Conservation (phyloP, 2,113 vertebrate species). For the Aythya baeri region DNA sequence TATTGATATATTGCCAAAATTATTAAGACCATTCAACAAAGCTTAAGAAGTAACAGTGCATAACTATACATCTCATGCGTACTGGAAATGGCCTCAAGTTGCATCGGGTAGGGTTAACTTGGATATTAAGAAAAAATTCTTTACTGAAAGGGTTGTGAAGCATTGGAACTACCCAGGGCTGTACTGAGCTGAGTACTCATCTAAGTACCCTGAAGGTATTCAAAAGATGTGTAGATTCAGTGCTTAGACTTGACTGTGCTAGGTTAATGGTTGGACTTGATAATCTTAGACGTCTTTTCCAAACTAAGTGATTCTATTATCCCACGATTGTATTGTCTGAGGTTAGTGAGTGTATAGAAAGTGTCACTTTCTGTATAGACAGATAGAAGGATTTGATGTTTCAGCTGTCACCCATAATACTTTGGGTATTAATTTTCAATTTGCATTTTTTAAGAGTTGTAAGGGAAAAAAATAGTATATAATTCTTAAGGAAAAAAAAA, state of each 20-base stretch:
- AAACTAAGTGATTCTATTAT: too few relatives aligned
- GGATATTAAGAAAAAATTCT: too few relatives aligned
- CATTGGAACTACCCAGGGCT: too few relatives aligned
- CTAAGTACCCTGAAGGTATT: too few relatives aligned
- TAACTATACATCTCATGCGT: background rate
- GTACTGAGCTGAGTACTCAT: too few relatives aligned
- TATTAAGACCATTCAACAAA: background rate
- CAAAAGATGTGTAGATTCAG: too few relatives aligned
- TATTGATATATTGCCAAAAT: background rate
- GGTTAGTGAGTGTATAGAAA: background rate
- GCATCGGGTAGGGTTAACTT: too few relatives aligned
- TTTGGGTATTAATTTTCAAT: background rate
- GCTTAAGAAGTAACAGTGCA: background rate
- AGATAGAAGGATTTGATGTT: background rate
- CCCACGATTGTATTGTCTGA: background rate
- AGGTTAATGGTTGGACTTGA: too few relatives aligned
- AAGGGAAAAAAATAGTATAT: background rate
- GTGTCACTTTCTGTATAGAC: background rate
- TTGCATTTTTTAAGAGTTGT: background rate
- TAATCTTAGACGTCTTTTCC: too few relatives aligned
- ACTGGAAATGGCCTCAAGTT: too few relatives aligned
- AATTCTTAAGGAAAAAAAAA: background rate
- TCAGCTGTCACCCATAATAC: background rate
- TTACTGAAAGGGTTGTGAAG: too few relatives aligned
- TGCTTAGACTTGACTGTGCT: too few relatives aligned